These are phyloP conservation scores for Prosapia bicincta DNA, from an alignment of 2,888 invertebrate species.

Conservation along the genomic window DNA sequence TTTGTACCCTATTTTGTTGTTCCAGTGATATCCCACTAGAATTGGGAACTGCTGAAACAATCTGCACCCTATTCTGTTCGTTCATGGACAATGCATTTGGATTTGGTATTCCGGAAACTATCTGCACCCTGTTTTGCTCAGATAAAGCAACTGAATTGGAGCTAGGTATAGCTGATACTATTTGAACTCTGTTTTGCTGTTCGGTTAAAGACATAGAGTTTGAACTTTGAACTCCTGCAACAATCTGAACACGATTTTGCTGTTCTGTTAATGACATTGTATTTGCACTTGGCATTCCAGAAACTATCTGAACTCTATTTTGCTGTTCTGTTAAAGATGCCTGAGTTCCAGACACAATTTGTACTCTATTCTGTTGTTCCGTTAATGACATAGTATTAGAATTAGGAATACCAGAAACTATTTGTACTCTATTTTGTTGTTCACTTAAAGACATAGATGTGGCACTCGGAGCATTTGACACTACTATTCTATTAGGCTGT, in stretches of 20 bases:
- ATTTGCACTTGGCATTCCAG: conserved; percentile 25
- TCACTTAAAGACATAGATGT: conserved; percentile 12
- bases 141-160: conserved; percentile 34
- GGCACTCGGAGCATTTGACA: conserved; percentile 28
- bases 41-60: conserved; percentile 35
- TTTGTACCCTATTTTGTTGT: conserved; percentile 29
- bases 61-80: conserved; percentile 37
- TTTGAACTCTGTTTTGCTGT: conserved; percentile 38
- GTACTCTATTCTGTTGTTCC: conserved; percentile 32
- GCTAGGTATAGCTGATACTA: conserved; percentile 34
- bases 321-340: conserved; percentile 19
- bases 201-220: conserved; percentile 32
- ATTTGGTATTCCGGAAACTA: conserved; percentile 36
- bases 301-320: conserved; percentile 31
- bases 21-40: conserved; percentile 23
- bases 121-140: conserved; percentile 36
- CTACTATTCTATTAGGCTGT: conserved; percentile 28
- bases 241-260: conserved; percentile 34
- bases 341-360: conserved; percentile 33
- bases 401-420: conserved; percentile 37
- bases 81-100: conserved; percentile 29
- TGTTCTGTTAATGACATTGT: conserved; percentile 23
- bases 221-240: conserved; percentile 32
- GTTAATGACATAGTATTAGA: conserved; percentile 30
- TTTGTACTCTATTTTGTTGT: conserved; percentile 32